These are phyloP conservation scores for Daktulosphaira vitifoliae DNA, from an alignment of 1,140 invertebrate species.

Conservation along the genomic window DNA sequence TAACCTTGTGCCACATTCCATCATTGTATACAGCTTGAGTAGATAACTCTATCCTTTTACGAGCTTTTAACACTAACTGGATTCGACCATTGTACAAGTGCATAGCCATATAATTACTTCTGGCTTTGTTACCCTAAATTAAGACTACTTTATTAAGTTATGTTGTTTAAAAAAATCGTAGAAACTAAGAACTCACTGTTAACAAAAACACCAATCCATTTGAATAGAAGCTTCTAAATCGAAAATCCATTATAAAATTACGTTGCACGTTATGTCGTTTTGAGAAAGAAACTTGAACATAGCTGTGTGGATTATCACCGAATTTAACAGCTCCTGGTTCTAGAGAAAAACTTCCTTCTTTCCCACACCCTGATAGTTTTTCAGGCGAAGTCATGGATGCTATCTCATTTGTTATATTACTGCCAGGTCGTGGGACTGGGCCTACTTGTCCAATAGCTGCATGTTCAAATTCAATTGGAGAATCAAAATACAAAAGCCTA, in stretches of 20 bases:
- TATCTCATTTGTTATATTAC: neutral
- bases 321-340: slow-evolving; percentile 77
- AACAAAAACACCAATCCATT: slow-evolving; percentile 72
- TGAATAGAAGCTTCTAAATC: slow-evolving; percentile 76
- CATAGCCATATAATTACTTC: slow-evolving; percentile 62
- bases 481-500: slow-evolving; percentile 56
- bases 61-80: slow-evolving; percentile 56
- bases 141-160: neutral
- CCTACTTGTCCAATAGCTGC: slow-evolving; percentile 61
- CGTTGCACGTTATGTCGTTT: slow-evolving; percentile 53
- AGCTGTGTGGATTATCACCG: slow-evolving; percentile 67
- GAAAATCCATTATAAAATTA: slow-evolving; percentile 66
- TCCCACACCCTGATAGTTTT: slow-evolving; percentile 47
- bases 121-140: slow-evolving; percentile 53
- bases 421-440: slow-evolving; percentile 40
- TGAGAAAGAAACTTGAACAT: slow-evolving; percentile 58
- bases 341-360: slow-evolving; percentile 62
- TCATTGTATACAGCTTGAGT: slow-evolving; percentile 60
- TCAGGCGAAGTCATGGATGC: slow-evolving; percentile 27
- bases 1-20: slow-evolving; percentile 71
- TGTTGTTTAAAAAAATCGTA: neutral
- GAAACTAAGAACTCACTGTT: slow-evolving; percentile 48
- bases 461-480: slow-evolving; percentile 56
- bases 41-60: slow-evolving; percentile 54
- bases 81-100: slow-evolving; percentile 63